Conservation (phyloP, 2,888 invertebrate species). For the Macrostomum cliftonense region DNA sequence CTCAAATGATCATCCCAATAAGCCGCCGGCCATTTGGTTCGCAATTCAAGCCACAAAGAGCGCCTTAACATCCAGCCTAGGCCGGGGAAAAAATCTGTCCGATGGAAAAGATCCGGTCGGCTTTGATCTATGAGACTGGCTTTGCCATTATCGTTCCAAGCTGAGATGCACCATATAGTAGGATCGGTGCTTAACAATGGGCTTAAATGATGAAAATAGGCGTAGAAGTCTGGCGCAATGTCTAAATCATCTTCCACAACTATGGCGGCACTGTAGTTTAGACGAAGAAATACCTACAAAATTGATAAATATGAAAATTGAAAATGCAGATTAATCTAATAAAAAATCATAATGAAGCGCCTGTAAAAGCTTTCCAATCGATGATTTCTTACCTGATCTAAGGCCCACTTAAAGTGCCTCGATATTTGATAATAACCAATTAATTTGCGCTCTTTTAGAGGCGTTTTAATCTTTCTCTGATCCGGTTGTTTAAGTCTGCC, state of each 20-base stretch:
- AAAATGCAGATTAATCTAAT: no score
- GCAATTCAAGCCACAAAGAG: constrained; percentile 63
- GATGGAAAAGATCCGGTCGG: constrained; percentile 15
- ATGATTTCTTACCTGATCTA: constrained; percentile 47
- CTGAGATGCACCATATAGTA: constrained; percentile 86
- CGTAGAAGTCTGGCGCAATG: constrained; percentile 84
- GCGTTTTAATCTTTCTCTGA: no score
- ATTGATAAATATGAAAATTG: no score
- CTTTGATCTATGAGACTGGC: constrained; percentile 48
- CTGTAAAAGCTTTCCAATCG: no score
- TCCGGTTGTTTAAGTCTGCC: no score
- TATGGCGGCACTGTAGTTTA: constrained; percentile 67
- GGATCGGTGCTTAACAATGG: constrained; percentile 58
- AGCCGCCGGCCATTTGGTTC: constrained; percentile 79
- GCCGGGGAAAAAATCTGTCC: constrained; percentile 92
- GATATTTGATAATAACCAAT: constrained; percentile 88
- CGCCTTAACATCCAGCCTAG: constrained; percentile 85
- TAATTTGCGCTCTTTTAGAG: no score
- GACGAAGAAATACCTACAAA: constrained; percentile 50
- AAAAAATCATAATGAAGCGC: no score
- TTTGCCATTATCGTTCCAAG: constrained; percentile 99
- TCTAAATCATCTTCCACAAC: constrained; percentile 98
- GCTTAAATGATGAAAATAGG: constrained; percentile 84
- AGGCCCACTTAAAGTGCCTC: constrained; percentile 84
- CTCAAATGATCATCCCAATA: constrained; percentile 99